phyloP scores from a whole-genome alignment of 2,797 vertebrate genomes.

The Leuciscus waleckii region DNA sequence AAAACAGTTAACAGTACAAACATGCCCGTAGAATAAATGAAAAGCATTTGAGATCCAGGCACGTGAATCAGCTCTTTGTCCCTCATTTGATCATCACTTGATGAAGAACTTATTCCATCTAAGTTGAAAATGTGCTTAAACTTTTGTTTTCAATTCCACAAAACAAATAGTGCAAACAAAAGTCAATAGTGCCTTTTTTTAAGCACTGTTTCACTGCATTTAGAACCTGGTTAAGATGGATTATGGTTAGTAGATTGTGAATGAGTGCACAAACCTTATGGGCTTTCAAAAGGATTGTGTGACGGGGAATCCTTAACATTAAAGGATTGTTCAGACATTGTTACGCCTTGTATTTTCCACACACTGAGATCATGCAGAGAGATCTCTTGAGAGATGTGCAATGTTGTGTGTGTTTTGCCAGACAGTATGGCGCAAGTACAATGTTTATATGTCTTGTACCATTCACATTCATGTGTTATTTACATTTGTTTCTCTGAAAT shows the following conservation, averaged over 20 bases:
- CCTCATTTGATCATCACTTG: not conserved
- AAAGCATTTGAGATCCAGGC: not conserved
- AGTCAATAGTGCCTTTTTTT: not conserved
- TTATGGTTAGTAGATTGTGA: not conserved
- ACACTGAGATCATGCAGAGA: constrained; percentile 11
- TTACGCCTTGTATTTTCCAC: constrained; percentile 7
- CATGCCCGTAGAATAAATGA: not conserved
- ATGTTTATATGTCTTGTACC: constrained; percentile 45
- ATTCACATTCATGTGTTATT: constrained; percentile 63
- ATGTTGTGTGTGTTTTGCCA: constrained; percentile 12
- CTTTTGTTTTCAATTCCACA: not conserved
- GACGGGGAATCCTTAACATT: not conserved
- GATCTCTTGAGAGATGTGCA: constrained; percentile 12
- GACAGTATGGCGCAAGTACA: not conserved
- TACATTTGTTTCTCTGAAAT: constrained; percentile 60
- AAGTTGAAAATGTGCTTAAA: not conserved
- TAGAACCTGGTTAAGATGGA: not conserved
- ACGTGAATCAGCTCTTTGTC: not conserved
- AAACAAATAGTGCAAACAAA: not conserved
- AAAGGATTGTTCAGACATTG: not conserved
- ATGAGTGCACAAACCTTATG: not conserved
- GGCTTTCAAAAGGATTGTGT: not conserved
- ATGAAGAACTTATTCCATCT: not conserved
- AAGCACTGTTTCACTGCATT: not conserved
- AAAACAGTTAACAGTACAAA: not conserved